phyloP scores from a whole-genome alignment of 1,140 invertebrate genomes.

The Gonioctena quinquepunctata region DNA sequence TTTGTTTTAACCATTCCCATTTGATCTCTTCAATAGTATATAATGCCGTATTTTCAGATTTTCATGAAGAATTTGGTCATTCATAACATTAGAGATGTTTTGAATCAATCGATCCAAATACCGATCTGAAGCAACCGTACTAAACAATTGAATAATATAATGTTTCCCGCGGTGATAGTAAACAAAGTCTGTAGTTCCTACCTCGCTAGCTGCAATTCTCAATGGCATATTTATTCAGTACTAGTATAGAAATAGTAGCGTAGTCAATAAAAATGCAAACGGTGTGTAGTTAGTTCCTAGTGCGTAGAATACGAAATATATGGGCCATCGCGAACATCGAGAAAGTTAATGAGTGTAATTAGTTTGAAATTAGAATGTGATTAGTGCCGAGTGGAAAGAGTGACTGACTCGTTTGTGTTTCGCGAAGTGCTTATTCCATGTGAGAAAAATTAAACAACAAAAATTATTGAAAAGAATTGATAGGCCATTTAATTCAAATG shows the following conservation, averaged over 20 bases:
- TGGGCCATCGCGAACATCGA: not conserved
- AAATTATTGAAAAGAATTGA: too few relatives aligned
- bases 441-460: too few relatives aligned
- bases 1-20: too few relatives aligned
- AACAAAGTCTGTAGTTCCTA: constrained; percentile 11
- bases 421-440: too few relatives aligned
- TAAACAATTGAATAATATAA: constrained; percentile 8
- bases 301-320: not conserved
- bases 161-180: constrained; percentile 20
- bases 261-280: constrained; percentile 18
- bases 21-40: too few relatives aligned
- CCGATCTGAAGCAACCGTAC: constrained; percentile 9
- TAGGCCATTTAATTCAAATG: too few relatives aligned
- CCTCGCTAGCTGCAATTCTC: constrained; percentile 2
- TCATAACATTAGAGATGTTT: too few relatives aligned
- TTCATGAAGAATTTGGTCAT: too few relatives aligned
- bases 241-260: constrained; percentile 15
- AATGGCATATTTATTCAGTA: constrained; percentile 12
- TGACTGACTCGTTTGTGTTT: not conserved
- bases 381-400: not conserved
- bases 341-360: not conserved
- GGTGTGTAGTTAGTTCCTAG: not conserved
- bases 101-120: too few relatives aligned
- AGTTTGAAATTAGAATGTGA: not conserved
- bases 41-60: too few relatives aligned